Evolutionary conservation across 1,140 invertebrate genomes (phyloP), one percentile per base, ranked within the genome.

Genomic region (Heterodera schachtii): DNA sequence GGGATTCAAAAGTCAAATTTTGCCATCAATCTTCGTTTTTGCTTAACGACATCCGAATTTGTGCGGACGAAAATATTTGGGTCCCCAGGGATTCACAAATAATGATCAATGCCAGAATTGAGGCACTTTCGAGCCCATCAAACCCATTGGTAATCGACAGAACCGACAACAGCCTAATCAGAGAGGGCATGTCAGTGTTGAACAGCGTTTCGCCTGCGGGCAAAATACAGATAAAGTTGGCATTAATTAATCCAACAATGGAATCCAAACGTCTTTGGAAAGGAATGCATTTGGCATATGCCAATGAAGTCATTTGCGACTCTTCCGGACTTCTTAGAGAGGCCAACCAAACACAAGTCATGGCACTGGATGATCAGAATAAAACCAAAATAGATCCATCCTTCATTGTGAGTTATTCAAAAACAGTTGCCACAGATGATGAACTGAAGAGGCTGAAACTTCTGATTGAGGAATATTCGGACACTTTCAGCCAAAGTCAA

Each of bases 251-350:
- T 43, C 73, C 73, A 3, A 74, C 73, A 6, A 74, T 43, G 21
- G 73, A 43, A 74, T 41, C 73, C 6, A 74, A 74, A 43, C n/a
- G 47, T 6, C 19, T 43, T 9, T 49, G 73, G 21, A n/a, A 43
- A n/a, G 73, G 71, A 73, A 52, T n/a, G 6, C 21, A 74, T 13
- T 8, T 74, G 8, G 73, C 73, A 43, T 74, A 74, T 43, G 73
- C 31, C n/a, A 43, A 74, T 74, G 73, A 74, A 43, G n/a, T 74
- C 1, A 74, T n/a, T 19, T 52, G 49, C n/a, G 49, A 47, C 5
- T n/a, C 0, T 3, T 19, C n/a, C 8, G 71, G 71, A 21, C 49
- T n/a, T n/a, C n/a, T 73, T 5, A 47, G 73, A 49, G 73, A 74
- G 13, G 41, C 8, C 2, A 8, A 6, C 31, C 5, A 19, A 3